Conservation (phyloP, 2,113 vertebrate genomes). For the Phrynocephalus versicolor region DNA sequence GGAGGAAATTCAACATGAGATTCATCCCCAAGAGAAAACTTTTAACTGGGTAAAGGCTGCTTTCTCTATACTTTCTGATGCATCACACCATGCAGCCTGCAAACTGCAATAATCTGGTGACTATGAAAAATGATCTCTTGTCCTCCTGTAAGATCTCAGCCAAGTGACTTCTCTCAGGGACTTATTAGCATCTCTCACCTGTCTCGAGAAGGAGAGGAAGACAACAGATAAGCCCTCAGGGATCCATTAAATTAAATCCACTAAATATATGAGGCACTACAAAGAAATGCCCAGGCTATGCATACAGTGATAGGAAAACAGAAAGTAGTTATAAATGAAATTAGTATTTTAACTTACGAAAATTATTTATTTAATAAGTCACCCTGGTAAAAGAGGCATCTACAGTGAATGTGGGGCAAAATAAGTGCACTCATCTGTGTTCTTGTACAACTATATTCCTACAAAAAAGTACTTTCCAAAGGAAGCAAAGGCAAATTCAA, state of each 20-base stretch:
- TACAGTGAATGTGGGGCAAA: neutral
- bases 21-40: neutral
- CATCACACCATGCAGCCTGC: too few species aligned
- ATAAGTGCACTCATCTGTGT: neutral
- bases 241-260: neutral
- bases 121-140: constrained; percentile 11
- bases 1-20: fast-evolving
- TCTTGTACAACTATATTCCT: neutral
- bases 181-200: constrained; percentile 50
- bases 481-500: neutral
- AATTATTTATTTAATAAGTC: neutral
- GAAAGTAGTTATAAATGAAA: neutral
- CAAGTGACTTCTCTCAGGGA: constrained; percentile 10
- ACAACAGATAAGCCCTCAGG: constrained; percentile 20
- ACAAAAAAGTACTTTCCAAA: neutral
- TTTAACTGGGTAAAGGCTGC: neutral
- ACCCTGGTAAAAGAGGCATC: neutral
- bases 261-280: neutral
- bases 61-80: neutral
- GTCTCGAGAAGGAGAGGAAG: constrained; percentile 19
- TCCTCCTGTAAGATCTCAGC: neutral
- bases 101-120: neutral
- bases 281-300: neutral
- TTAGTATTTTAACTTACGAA: neutral
- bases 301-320: neutral